These are phyloP conservation scores for Cherax destructor DNA, from an alignment of 1,140 invertebrate species.

Conservation along the genomic window DNA sequence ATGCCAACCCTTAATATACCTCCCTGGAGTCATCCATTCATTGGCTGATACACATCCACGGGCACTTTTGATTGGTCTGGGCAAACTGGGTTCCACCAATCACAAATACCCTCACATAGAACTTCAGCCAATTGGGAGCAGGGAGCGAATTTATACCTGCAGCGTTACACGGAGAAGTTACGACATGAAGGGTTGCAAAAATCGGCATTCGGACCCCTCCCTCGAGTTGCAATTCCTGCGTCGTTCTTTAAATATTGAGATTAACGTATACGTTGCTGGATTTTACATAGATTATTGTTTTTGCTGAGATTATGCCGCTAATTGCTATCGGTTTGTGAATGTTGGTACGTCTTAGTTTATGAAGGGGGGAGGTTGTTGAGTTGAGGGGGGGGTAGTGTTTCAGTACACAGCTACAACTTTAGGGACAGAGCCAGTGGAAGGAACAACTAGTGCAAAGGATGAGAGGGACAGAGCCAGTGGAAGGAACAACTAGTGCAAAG, in stretches of 20 bases:
- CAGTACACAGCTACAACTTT: too few species aligned
- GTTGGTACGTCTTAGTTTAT: background rate
- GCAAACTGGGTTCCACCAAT: slow-evolving; percentile 41
- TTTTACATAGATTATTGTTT: slow-evolving; percentile 20
- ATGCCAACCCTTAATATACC: background rate
- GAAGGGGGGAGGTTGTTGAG: background rate
- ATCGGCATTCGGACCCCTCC: slow-evolving; percentile 4
- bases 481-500: too few species aligned
- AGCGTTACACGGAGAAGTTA: slow-evolving; percentile 25
- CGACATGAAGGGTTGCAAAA: slow-evolving; percentile 7
- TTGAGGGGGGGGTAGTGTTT: too few species aligned
- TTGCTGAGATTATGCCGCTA: background rate
- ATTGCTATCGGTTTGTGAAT: background rate
- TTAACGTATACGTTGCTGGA: slow-evolving; percentile 14
- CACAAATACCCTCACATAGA: slow-evolving; percentile 37
- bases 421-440: too few species aligned
- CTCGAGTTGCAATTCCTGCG: slow-evolving; percentile 16
- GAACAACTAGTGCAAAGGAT: too few species aligned
- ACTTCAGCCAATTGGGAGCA: slow-evolving; percentile 29
- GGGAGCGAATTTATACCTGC: slow-evolving; percentile 32
- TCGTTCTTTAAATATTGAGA: slow-evolving; percentile 29
- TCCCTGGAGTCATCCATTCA: background rate
- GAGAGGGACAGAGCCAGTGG: too few species aligned
- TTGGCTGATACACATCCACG: background rate
- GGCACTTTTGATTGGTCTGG: background rate